These are phyloP conservation scores for Gymnobelideus leadbeateri DNA, from an alignment of 2,113 vertebrate species.

Conservation along the genomic window DNA sequence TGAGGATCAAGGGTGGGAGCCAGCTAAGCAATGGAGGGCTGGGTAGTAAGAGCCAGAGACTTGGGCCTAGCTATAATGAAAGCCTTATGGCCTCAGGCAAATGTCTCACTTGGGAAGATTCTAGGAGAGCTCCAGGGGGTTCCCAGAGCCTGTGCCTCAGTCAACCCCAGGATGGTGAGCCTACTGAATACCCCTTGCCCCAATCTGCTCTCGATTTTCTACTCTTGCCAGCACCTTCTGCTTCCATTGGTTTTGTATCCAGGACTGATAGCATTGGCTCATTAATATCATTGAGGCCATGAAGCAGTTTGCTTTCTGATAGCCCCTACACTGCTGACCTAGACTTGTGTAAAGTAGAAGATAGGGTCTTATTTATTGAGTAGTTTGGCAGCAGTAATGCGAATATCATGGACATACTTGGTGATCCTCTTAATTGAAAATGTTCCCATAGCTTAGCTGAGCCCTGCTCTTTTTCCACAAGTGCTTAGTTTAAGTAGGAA, in stretches of 20 bases:
- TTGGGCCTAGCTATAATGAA: too few relatives aligned
- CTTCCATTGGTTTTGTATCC: not conserved
- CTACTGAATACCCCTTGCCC: too few relatives aligned
- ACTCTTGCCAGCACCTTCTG: not conserved
- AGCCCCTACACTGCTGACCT: not conserved
- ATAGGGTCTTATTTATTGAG: not conserved
- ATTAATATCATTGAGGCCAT: slow-evolving; percentile 18
- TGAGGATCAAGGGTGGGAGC: too few relatives aligned
- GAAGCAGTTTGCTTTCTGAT: not conserved
- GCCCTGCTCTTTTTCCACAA: slow-evolving; percentile 43
- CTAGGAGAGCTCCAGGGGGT: too few relatives aligned
- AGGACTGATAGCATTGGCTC: not conserved
- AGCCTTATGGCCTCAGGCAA: too few relatives aligned
- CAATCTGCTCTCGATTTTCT: not conserved
- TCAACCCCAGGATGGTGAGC: too few relatives aligned
- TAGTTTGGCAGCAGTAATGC: not conserved
- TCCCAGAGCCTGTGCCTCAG: too few relatives aligned
- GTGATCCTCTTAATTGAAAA: not conserved
- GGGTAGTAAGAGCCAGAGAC: too few relatives aligned
- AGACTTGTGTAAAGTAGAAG: not conserved
- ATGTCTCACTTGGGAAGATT: too few relatives aligned
- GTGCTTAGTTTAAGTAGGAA: slow-evolving; percentile 31
- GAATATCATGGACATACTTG: not conserved
- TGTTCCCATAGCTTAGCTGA: slow-evolving; percentile 22
- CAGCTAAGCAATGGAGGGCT: too few relatives aligned